Conservation (phyloP, 2,797 vertebrate species). For the Heliangelus exortis region DNA sequence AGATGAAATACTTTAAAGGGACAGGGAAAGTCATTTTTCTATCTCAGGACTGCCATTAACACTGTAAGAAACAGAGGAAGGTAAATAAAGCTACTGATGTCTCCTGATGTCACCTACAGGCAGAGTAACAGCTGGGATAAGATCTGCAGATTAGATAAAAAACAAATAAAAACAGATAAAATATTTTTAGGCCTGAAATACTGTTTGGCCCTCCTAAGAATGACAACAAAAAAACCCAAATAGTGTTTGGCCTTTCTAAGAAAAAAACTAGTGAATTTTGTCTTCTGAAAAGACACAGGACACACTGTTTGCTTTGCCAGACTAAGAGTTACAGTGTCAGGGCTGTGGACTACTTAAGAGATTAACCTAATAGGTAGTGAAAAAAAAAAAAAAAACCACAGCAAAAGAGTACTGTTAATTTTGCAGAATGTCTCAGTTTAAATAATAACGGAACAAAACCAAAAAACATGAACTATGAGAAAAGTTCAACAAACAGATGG, state of each 20-base stretch:
- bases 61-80: background rate
- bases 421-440: constrained; percentile 43
- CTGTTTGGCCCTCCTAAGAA: background rate
- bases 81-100: background rate
- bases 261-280: background rate
- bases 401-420: background rate
- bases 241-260: background rate
- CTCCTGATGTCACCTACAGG: background rate
- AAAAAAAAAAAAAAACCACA: background rate
- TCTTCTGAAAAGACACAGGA: background rate
- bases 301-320: background rate
- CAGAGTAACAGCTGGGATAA: background rate
- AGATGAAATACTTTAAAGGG: background rate
- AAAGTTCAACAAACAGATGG: constrained; percentile 70
- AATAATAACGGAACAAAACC: constrained; percentile 44
- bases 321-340: background rate
- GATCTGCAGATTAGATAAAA: background rate
- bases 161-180: background rate
- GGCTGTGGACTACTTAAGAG: background rate
- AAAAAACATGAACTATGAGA: constrained; percentile 62
- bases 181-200: background rate
- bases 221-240: background rate
- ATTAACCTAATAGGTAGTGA: background rate
- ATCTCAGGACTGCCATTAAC: background rate
- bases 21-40: background rate